phyloP scores from a whole-genome alignment of 2,113 vertebrate species.

The Poeciliopsis turrubarensis region DNA sequence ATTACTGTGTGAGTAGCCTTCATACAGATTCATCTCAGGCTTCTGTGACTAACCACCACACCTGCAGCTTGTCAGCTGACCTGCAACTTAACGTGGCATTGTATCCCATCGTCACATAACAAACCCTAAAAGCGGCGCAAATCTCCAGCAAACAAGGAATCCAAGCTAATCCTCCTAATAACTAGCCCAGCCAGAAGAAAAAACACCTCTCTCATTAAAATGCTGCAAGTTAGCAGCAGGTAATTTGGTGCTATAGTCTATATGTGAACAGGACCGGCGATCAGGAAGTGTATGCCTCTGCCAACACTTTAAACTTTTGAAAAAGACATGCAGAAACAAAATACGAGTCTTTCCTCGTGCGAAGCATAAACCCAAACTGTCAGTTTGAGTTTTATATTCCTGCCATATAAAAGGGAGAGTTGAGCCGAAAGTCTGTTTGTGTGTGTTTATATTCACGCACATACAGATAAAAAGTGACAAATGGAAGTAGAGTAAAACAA shows the following conservation, averaged over 20 bases:
- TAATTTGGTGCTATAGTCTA: neutral
- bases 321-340: neutral
- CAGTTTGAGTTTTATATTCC: neutral
- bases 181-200: constrained; percentile 31
- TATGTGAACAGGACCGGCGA: neutral
- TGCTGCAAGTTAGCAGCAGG: constrained; percentile 3
- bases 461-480: too few species aligned
- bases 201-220: constrained; percentile 1
- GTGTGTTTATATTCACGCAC: too few species aligned
- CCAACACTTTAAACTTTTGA: neutral
- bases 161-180: constrained; percentile 32
- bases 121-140: constrained; percentile 18
- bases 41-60: constrained; percentile 46
- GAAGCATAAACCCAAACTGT: too few species aligned
- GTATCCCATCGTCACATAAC: constrained; percentile 28
- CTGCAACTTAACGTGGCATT: constrained; percentile 30
- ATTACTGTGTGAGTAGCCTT: constrained; percentile 63
- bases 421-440: too few species aligned
- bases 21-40: constrained; percentile 41
- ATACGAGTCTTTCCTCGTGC: neutral
- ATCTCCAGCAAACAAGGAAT: constrained; percentile 35
- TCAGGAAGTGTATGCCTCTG: neutral
- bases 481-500: too few species aligned
- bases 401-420: neutral
- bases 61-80: constrained; percentile 35